A percentile compares a stretch with the other conserved stretches of the same genome.
These are phyloP conservation scores for Ostrea denselamellosa DNA, from an alignment of 1,140 invertebrate genomes.

Conservation along the genomic window DNA sequence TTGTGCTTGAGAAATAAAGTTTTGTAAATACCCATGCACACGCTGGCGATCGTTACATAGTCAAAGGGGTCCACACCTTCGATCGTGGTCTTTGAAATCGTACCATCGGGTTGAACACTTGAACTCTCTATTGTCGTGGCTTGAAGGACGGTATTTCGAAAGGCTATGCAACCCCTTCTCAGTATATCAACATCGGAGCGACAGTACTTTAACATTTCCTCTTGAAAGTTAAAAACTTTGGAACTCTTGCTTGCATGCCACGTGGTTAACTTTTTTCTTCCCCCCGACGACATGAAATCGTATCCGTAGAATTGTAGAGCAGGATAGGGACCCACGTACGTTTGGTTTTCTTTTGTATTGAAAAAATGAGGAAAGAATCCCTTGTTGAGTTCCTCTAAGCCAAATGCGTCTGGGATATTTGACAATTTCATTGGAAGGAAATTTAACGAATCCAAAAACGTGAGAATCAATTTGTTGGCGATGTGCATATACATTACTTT, in stretches of 20 bases:
- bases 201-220: constrained; percentile 53
- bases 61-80: constrained; percentile 41
- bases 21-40: constrained; percentile 48
- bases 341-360: constrained; percentile 51
- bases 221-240: constrained; percentile 52
- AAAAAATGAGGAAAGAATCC: constrained; percentile 60
- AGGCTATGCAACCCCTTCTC: constrained; percentile 48
- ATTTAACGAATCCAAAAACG: constrained; percentile 56
- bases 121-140: constrained; percentile 30
- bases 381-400: constrained; percentile 53
- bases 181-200: constrained; percentile 56
- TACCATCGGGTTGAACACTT: constrained; percentile 41
- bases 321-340: constrained; percentile 56
- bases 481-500: constrained; percentile 56
- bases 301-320: constrained; percentile 47
- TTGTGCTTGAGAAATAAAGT: constrained; percentile 46
- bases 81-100: constrained; percentile 9
- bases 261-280: constrained; percentile 47
- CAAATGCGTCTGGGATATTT: constrained; percentile 53
- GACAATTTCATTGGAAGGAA: constrained; percentile 57
- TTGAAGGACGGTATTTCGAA: constrained; percentile 49
- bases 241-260: constrained; percentile 53
- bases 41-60: constrained; percentile 49
- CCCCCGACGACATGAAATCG: constrained; percentile 46
- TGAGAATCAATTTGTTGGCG: constrained; percentile 46